Conservation (phyloP, 2,888 invertebrate species). For the Dryadula phaetusa region DNA sequence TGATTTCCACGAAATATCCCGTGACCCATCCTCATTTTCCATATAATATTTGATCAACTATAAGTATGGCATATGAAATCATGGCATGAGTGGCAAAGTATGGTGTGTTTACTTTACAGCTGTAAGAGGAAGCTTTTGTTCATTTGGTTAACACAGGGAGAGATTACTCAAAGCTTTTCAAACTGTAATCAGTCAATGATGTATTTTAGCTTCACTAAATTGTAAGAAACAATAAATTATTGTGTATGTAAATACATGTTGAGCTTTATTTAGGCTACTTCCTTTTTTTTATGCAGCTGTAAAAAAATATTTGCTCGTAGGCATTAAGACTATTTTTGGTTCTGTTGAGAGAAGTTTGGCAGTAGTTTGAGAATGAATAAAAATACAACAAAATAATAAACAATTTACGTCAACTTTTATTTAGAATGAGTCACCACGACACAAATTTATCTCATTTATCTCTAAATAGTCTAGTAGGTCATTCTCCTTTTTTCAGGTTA, state of each 20-base stretch:
- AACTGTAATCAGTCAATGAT: slow-evolving; percentile 82
- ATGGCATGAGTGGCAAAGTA: slow-evolving; percentile 69
- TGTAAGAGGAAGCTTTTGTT: slow-evolving; percentile 74
- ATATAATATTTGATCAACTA: slow-evolving; percentile 51
- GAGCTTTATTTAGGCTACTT: slow-evolving; percentile 80
- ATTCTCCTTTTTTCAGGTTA: slow-evolving; percentile 42
- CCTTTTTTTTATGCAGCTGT: slow-evolving; percentile 63
- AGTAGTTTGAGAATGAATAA: slow-evolving; percentile 30
- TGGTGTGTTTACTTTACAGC: slow-evolving; percentile 72
- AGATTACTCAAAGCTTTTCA: slow-evolving; percentile 79
- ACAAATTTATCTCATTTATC: slow-evolving; percentile 28
- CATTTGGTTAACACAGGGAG: slow-evolving; percentile 75
- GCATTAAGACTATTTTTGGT: slow-evolving; percentile 50
- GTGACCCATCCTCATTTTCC: slow-evolving; percentile 67
- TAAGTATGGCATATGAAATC: slow-evolving; percentile 48
- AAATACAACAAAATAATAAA: slow-evolving; percentile 32
- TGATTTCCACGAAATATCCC: slow-evolving; percentile 76
- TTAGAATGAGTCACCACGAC: slow-evolving; percentile 26
- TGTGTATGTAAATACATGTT: slow-evolving; percentile 82
- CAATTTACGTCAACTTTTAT: slow-evolving; percentile 26
- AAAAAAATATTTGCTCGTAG: slow-evolving; percentile 49
- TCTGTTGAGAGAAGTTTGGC: slow-evolving; percentile 27
- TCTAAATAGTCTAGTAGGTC: slow-evolving; percentile 41
- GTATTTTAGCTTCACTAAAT: slow-evolving; percentile 84
- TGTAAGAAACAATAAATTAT: slow-evolving; percentile 85